A percentile compares a stretch with the other conserved stretches of the same genome.
Conservation (phyloP, 2,888 invertebrate species). For the Gerris lacustris region DNA sequence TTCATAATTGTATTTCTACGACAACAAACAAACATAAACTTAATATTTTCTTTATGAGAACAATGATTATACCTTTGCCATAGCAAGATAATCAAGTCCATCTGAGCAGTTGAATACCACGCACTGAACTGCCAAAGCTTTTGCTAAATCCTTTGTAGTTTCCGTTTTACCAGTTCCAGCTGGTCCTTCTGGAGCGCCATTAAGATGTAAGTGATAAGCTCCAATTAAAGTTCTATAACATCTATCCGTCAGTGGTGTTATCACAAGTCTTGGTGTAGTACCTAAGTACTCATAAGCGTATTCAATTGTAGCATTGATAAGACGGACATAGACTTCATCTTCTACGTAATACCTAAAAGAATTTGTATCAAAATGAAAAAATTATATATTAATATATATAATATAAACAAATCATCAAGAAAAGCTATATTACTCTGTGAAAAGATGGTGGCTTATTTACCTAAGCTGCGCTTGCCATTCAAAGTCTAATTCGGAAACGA, state of each 20-base stretch:
- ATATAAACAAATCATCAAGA: background rate
- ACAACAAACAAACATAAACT: too few species aligned
- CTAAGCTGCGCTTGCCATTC: constrained; percentile 72
- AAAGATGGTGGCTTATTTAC: constrained; percentile 21
- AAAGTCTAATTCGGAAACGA: constrained; percentile 62
- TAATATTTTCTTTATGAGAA: background rate
- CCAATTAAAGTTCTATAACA: constrained; percentile 74
- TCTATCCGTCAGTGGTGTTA: constrained; percentile 61
- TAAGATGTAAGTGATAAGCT: constrained; percentile 68
- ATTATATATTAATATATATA: background rate
- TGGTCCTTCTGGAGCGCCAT: constrained; percentile 75
- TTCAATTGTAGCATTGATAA: constrained; percentile 64
- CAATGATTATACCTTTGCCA: constrained; percentile 56
- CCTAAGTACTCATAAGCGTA: constrained; percentile 80
- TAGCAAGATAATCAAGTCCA: constrained; percentile 71
- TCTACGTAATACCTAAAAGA: constrained; percentile 54
- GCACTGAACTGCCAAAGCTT: constrained; percentile 81
- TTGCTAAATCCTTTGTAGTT: constrained; percentile 83
- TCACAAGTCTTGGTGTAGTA: constrained; percentile 61
- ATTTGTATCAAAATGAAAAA: background rate
- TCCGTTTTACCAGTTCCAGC: constrained; percentile 84
- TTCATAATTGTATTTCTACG: background rate
- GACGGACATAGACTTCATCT: constrained; percentile 53
- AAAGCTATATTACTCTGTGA: background rate
- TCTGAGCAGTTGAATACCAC: constrained; percentile 81